Conservation (phyloP, 2,797 vertebrate species). For the Sparus aurata region DNA sequence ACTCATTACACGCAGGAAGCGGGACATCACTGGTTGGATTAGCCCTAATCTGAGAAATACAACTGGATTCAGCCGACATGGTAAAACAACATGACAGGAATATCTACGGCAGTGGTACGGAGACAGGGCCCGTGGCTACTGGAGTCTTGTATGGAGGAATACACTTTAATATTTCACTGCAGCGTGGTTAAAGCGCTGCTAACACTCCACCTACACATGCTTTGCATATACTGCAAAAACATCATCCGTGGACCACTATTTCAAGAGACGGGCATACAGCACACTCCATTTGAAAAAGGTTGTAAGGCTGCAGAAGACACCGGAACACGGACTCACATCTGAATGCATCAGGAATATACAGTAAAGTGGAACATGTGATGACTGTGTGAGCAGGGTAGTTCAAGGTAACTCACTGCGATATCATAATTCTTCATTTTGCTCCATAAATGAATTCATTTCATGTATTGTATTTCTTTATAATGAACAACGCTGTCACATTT, state of each 20-base stretch:
- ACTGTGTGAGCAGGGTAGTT: slow-evolving; percentile 19
- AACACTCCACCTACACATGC: slow-evolving; percentile 74
- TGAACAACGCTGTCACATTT: slow-evolving; percentile 2
- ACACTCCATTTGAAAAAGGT: slow-evolving; percentile 10
- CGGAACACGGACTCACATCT: neutral
- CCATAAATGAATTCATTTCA: neutral
- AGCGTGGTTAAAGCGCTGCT: slow-evolving; percentile 48
- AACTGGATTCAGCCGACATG: slow-evolving; percentile 58
- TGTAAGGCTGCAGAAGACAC: slow-evolving; percentile 12
- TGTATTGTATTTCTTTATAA: slow-evolving; percentile 1
- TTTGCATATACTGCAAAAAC: slow-evolving; percentile 73
- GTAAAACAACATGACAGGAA: slow-evolving; percentile 60
- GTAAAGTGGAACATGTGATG: slow-evolving; percentile 11
- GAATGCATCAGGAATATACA: slow-evolving; percentile 17
- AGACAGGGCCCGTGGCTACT: slow-evolving; percentile 59
- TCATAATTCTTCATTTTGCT: neutral
- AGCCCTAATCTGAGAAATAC: slow-evolving; percentile 69
- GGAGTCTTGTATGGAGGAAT: slow-evolving; percentile 56
- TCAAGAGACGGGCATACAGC: slow-evolving; percentile 37
- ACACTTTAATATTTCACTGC: slow-evolving; percentile 64
- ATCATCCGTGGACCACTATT: slow-evolving; percentile 56
- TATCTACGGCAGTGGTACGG: slow-evolving; percentile 48
- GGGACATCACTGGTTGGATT: slow-evolving; percentile 65
- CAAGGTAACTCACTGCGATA: neutral
- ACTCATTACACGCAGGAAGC: slow-evolving; percentile 54